Evolutionary conservation across 2,888 invertebrate genomes (phyloP), one percentile per base, ranked within the genome.

Genomic region (Agonum fuliginosum): DNA sequence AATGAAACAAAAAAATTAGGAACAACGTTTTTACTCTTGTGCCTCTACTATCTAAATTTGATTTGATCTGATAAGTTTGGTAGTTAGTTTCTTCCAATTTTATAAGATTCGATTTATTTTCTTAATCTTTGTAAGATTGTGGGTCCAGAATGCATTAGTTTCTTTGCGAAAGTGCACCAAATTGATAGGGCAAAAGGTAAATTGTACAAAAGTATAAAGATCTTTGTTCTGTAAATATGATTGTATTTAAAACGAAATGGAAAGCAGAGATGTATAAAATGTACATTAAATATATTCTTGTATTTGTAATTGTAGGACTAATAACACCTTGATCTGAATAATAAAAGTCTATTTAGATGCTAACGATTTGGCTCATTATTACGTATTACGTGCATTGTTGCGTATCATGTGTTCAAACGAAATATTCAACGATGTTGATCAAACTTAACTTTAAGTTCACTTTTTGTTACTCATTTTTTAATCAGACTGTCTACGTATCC

Each of bases 281-380:
- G 75, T 75, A 75, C 65, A 75, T 75, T 75, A 75, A 75, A 75
- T 75, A 75, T 75, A 75, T 75, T 75, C 75, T 75, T 75, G 67
- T 75, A 75, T 75, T 75, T 75, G 75, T 75, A 75, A 67, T 65
- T 75, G 67, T 75, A 75, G 75, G 75, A 67, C 37, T 67, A 75
- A 67, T 22, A 67, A 75, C 67, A 51, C 75, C 67, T 75, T 75
- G 74, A 48, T 75, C 67, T 75, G 75, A 67, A 34, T 67, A 75
- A 67, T 75, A 67, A 75, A 75, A 75, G 17, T 75, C 67, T 75
- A 75, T 75, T 75, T 75, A 75, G 75, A 75, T 34, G 75, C 75
- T 46, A 46, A 46, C 10, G 48, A 48, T 51, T 65, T 74, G 65
- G 67, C 67, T 75, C 75, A 75, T 75, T 67, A 75, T 75, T 51